Base-by-base conservation (phyloP, 2,888 invertebrate genomes). In the Epiperipatus broadwayi region DNA sequence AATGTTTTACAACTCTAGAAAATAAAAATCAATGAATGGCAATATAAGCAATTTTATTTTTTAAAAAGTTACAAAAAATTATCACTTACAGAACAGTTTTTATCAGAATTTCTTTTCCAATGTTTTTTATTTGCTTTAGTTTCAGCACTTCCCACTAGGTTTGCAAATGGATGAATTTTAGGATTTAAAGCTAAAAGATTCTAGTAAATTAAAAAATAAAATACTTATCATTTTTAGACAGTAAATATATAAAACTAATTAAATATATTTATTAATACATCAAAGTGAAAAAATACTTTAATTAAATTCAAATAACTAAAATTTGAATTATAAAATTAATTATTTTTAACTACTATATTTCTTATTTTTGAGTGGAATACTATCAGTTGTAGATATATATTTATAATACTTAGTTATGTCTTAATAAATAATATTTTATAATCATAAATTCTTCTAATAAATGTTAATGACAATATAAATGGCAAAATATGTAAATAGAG, bases 81-180 rank as follows among this genome's bases (percentile, higher is more conserved):
- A 12, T 37, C 43, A 66, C 74, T 71, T 64, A 85, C 87, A 20
- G 67, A 67, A 56, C 87, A 89, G 51, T 75, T 74, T 50, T 80
- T 78, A 52, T 79, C 75, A 0, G 68, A 59, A 57, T 95, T 97
- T 43, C 95, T 69, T 60, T 95, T 97, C 95, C 95, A 97, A 49
- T 83, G 81, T 45, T 75, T 72, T 56, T 91, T 95, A 49, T 74
- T 77, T 47, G 67, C 67, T 63, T 93, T 89, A 0, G 93, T 93
- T 35, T 69, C 67, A 7, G 67, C 66, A 16, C 89, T 81, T 7
- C 93, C 81, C n/a, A 81, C 71, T 33, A 83, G 61, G 47, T 70
- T 77, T 3, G 84, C 78, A 52, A 72, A 72, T 0, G 68, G 67
- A 48, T 73, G 74, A 0, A 79, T 73, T 34, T 71, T 73, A 0